These are phyloP conservation scores for Actenoides hombroni DNA, from an alignment of 2,113 vertebrate species.

Conservation along the genomic window DNA sequence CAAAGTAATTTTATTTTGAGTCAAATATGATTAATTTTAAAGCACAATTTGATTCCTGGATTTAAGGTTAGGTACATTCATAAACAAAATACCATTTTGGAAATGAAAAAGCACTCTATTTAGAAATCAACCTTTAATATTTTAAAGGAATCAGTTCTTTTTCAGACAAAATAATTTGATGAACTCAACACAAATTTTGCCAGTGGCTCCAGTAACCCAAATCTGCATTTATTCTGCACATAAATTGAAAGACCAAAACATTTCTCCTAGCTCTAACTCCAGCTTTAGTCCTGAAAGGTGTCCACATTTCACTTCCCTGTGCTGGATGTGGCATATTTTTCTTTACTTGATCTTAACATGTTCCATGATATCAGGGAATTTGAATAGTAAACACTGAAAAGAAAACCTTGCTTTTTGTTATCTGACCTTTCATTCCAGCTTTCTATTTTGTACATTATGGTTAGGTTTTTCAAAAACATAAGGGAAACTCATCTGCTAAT, in stretches of 20 bases:
- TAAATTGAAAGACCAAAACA: background rate
- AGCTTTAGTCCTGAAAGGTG: background rate
- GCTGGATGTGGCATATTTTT: background rate
- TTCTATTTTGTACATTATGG: background rate
- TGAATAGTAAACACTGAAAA: conserved; percentile 32
- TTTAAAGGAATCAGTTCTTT: background rate
- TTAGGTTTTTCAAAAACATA: conserved; percentile 52
- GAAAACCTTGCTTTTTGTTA: conserved; percentile 33
- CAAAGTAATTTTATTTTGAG: background rate
- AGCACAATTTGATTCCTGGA: background rate
- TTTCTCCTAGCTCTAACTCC: background rate
- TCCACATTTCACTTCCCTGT: background rate
- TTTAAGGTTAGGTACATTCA: background rate
- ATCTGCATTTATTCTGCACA: background rate
- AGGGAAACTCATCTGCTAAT: conserved; percentile 52
- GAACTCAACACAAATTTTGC: conserved; percentile 9
- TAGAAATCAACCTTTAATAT: background rate
- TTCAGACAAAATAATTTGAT: conserved; percentile 18
- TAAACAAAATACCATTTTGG: background rate
- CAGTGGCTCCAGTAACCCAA: conserved; percentile 16
- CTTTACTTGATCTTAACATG: background rate
- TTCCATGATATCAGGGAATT: background rate
- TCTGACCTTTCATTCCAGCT: conserved; percentile 34
- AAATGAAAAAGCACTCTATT: background rate
- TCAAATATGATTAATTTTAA: background rate